These are phyloP conservation scores for Drosophila sp. DNA, from an alignment of 1,140 invertebrate species.

Conservation along the genomic window DNA sequence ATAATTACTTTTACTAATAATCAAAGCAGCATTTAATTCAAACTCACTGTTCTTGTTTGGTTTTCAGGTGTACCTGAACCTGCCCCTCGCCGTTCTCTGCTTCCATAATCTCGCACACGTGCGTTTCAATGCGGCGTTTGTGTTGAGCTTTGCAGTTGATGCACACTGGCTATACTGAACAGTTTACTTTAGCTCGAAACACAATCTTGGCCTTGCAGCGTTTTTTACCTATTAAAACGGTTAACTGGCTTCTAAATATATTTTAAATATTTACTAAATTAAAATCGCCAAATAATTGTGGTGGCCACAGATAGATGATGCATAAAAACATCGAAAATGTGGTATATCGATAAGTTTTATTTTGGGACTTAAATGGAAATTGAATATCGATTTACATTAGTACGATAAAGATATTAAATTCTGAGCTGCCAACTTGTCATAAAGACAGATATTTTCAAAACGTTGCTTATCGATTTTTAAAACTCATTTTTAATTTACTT, in stretches of 20 bases:
- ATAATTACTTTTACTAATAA: not conserved
- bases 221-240: not conserved
- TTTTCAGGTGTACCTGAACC: slow-evolving; percentile 91
- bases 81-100: slow-evolving; percentile 85
- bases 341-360: slow-evolving; percentile 3
- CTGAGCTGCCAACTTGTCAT: slow-evolving; percentile 31
- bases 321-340: not conserved
- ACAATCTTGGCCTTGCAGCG: not conserved
- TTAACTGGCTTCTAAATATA: not conserved
- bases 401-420: too few relatives aligned
- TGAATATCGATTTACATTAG: too few relatives aligned
- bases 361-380: too few relatives aligned
- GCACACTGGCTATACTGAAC: not conserved
- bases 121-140: slow-evolving; percentile 25
- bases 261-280: slow-evolving; percentile 22
- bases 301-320: slow-evolving; percentile 30
- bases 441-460: too few relatives aligned
- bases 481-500: too few relatives aligned
- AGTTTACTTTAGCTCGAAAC: not conserved
- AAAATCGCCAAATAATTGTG: slow-evolving; percentile 33
- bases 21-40: not conserved
- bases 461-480: not conserved
- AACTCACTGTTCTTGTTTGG: slow-evolving; percentile 92
- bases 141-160: not conserved
- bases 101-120: slow-evolving; percentile 69